Base-by-base conservation (phyloP, 2,888 invertebrate species). In the Sphecodes monilicornis region DNA sequence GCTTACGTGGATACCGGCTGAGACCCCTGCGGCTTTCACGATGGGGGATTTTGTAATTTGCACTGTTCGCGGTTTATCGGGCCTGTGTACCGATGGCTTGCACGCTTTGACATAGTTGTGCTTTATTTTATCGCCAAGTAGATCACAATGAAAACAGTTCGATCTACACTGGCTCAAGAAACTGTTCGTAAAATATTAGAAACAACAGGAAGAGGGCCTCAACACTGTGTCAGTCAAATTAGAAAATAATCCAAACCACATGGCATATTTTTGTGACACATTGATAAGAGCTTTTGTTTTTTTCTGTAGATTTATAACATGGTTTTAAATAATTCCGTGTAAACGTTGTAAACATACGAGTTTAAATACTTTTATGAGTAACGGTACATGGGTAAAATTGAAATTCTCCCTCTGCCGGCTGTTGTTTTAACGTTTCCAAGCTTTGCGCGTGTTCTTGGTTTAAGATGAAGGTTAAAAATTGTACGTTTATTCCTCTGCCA, bases 111-210 rank as follows among this genome's bases (percentile, higher is more conserved):
- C 43, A 39, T 10, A 16, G 70, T 43, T 29, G 13, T 69, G 41
- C 36, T 66, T 11, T 36, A n/a, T n/a, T 66, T 66, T 66, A 36
- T 66, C 57, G 29, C 57, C 57, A 60, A 60, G 57, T 60, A 11
- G 26, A 60, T 29, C 26, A 29, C 57, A 16, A 60, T 60, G 26
- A 60, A 26, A 26, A 60, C 29, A 13, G 57, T 26, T 16, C 16
- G 26, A 57, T 26, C 57, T 4, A 29, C 57, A 0, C 16, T 16
- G 29, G 16, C 57, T 16, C 57, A 16, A 26, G 26, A 60, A 16
- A 29, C 26, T 26, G 57, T 16, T 57, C 57, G 50, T 22, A 8
- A 50, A 50, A 0, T 22, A 0, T 22, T 50, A 10, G 50, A 50
- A 50, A 50, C 50, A 50, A 50, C 46, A 2, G 29, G 5, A 16